Base-by-base conservation (phyloP, 2,888 invertebrate genomes). In the Pristionchus entomophagus region DNA sequence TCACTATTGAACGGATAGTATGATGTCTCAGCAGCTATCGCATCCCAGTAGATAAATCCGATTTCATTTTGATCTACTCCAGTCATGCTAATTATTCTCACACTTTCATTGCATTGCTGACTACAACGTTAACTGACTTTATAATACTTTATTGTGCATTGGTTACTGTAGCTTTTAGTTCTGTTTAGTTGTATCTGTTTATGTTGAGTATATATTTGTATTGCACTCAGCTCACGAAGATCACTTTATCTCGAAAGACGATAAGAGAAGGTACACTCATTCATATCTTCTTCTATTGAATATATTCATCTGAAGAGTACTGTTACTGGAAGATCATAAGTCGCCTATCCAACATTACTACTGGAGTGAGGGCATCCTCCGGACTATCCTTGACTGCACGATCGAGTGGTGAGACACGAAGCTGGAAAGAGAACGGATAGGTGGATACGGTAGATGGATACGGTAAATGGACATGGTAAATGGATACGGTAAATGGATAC, bases 191-290 rank as follows among this genome's bases (percentile, higher is more conserved):
- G n/a, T n/a, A n/a, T n/a, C n/a, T n/a, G n/a, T n/a, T n/a, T n/a
- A n/a, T n/a, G n/a, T n/a, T n/a, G n/a, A n/a, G n/a, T n/a, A n/a
- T n/a, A n/a, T n/a, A n/a, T n/a, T n/a, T n/a, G n/a, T n/a, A n/a
- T n/a, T n/a, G n/a, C n/a, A n/a, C n/a, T n/a, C n/a, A n/a, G n/a
- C n/a, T 38, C 22, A 41, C 45, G 73, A 73, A 73, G 73, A 73
- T 73, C 73, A 73, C 73, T 73, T 73, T 73, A 73, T 73, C 38
- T 73, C 73, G 73, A 73, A 26, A 45, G n/a, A 26, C 22, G 73
- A 73, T 41, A 17, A 45, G 41, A n/a, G 73, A 26, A 26, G 41
- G 6, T 29, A 19, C 29, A 59, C 29, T 59, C 29, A 73, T 73
- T 19, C 73, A 45, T 45, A 22, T 73, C 26, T 41, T 73, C 73